Evolutionary conservation across 2,888 invertebrate species (phyloP), one percentile per base, ranked within the genome.

Genomic region (Trichopria drosophilae): DNA sequence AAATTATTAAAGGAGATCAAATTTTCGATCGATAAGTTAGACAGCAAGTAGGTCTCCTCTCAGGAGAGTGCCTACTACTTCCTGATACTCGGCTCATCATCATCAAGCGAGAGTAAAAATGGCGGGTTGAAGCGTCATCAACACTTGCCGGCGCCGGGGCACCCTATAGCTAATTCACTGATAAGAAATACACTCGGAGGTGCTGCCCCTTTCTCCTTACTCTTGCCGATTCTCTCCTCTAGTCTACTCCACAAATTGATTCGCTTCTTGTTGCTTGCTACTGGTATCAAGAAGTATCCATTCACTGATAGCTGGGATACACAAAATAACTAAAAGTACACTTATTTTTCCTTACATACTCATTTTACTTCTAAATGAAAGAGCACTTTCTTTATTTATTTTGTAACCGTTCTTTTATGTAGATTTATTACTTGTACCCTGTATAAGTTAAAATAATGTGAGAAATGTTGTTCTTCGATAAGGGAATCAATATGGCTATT

Each of bases 131-230:
- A n/a, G 57, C 49, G 54, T 59, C 56, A 60, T 58, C 60, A 60
- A 55, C 51, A 58, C 53, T 28, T 55, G 40, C 54, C 55, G 56
- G 41, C 52, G 58, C 57, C 58, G 61, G 41, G 45, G 36, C 57
- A 24, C 49, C 28, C 31, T 56, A 59, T 62, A 62, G 66, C 68
- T 71, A 68, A 70, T 72, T 69, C 66, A 67, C 71, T 67, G 72
- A 72, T 72, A 72, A 72, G 71, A 67, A 69, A 68, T 60, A 67
- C 59, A 63, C 64, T 65, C 66, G 60, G 57, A 52, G 63, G 52
- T 40, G 42, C 58, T 57, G n/a, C n/a, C n/a, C n/a, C n/a, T n/a
- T n/a, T n/a, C 48, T 53, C 57, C 55, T 55, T 32, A 49, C 55
- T 50, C 55, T 59, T n/a, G n/a, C n/a, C n/a, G n/a, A n/a, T n/a